Percentiles rank a stretch among this genome's conserved stretches.
These are phyloP conservation scores for Colossoma macropomum DNA, from an alignment of 2,113 vertebrate genomes.

Conservation along the genomic window DNA sequence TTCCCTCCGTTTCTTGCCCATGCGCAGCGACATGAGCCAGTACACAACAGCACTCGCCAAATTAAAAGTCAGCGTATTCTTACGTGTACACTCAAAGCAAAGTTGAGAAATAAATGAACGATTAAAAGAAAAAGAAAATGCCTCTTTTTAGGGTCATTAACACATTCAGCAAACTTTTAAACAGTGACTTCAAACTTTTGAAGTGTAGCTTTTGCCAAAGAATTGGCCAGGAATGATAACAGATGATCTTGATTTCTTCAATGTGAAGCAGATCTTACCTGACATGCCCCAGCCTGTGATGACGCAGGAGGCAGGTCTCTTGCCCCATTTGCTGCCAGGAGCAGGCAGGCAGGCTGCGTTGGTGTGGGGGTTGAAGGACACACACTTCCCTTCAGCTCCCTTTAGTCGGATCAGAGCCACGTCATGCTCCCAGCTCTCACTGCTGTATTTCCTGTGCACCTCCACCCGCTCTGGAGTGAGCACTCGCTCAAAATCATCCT, in stretches of 20 bases:
- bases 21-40: too few relatives aligned
- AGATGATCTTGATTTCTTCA: neutral
- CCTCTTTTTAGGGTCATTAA: too few relatives aligned
- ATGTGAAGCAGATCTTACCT: conserved; percentile 68
- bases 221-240: neutral
- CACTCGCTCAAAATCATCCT: conserved; percentile 79
- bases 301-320: conserved; percentile 75
- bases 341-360: conserved; percentile 84
- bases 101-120: too few relatives aligned
- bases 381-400: conserved; percentile 82
- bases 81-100: too few relatives aligned
- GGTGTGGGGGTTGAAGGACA: conserved; percentile 81
- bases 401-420: conserved; percentile 84
- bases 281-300: conserved; percentile 85
- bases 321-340: conserved; percentile 57
- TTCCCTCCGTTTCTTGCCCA: too few relatives aligned
- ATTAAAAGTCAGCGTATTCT: too few relatives aligned
- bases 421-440: conserved; percentile 86
- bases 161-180: too few relatives aligned
- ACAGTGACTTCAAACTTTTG: too few relatives aligned
- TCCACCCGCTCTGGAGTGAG: conserved; percentile 79
- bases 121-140: too few relatives aligned
- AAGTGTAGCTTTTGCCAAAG: neutral
- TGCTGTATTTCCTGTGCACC: conserved; percentile 86
- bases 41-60: too few relatives aligned